A percentile compares a stretch with the other conserved stretches of the same genome.
phyloP scores from a whole-genome alignment of 2,113 vertebrate genomes.

The Myiozetetes cayanensis region DNA sequence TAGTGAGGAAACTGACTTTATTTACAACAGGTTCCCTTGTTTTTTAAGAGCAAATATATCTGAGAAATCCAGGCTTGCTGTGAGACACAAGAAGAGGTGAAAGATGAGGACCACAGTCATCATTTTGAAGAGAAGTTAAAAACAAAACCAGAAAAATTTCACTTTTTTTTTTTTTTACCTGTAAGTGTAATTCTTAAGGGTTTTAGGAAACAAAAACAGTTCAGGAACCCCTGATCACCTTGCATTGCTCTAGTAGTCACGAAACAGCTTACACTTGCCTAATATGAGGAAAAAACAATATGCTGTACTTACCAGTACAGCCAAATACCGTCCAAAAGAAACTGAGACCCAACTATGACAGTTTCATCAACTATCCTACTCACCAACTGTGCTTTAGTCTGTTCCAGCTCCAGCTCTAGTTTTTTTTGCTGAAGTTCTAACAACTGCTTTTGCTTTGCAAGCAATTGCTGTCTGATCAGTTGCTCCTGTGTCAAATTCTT shows the following conservation, averaged over 20 bases:
- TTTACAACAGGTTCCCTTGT: neutral
- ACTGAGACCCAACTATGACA: neutral
- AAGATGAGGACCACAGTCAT: neutral
- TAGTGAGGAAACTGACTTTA: neutral
- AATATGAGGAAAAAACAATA: neutral
- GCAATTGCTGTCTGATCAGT: conserved; percentile 92
- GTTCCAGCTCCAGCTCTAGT: conserved; percentile 96
- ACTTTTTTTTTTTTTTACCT: neutral
- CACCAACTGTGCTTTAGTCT: conserved; percentile 98
- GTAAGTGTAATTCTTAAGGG: neutral
- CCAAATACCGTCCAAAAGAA: neutral
- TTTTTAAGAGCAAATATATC: neutral
- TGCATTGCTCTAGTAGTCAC: neutral
- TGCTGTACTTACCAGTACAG: neutral
- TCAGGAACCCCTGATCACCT: neutral
- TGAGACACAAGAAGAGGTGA: neutral
- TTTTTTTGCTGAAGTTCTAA: conserved; percentile 99
- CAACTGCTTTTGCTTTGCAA: conserved; percentile 97
- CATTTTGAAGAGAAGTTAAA: neutral
- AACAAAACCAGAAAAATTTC: neutral
- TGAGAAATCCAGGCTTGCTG: neutral
- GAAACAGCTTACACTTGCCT: neutral
- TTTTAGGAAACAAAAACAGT: neutral
- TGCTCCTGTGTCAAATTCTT: conserved; percentile 95
- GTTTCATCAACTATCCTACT: conserved; percentile 56